phyloP scores from a whole-genome alignment of 1,140 invertebrate species.

The Temnothorax longispinosus region DNA sequence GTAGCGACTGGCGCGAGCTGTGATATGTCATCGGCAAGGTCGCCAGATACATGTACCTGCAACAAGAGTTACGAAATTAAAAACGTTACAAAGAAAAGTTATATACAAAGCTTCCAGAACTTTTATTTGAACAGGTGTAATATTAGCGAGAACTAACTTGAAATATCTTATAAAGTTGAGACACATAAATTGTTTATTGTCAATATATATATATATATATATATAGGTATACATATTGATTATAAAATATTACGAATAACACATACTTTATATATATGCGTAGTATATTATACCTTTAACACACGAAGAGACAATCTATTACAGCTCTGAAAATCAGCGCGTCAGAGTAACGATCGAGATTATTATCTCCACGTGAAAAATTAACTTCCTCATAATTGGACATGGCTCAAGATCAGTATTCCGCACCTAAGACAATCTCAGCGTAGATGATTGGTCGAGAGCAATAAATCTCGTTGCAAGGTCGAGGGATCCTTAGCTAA shows the following conservation, averaged over 20 bases:
- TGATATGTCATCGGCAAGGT: slow-evolving; percentile 3
- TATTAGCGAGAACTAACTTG: neutral
- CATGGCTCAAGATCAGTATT: slow-evolving; percentile 23
- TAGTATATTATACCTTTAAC: neutral
- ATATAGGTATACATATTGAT: neutral
- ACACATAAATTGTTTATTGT: neutral
- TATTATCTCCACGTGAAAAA: slow-evolving; percentile 17
- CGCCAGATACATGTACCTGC: neutral
- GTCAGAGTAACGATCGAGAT: slow-evolving; percentile 2
- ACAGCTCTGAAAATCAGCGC: slow-evolving; percentile 4
- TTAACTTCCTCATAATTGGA: slow-evolving; percentile 48
- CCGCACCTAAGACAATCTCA: slow-evolving; percentile 7
- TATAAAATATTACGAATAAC: neutral
- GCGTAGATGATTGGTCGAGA: slow-evolving; percentile 43
- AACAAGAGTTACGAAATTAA: slow-evolving; percentile 17
- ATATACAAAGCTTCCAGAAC: neutral
- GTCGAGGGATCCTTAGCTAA: neutral
- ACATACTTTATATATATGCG: neutral
- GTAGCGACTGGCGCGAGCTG: neutral
- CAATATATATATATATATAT: neutral
- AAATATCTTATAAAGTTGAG: neutral
- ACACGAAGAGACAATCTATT: neutral
- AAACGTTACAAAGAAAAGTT: slow-evolving; percentile 13
- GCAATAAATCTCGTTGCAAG: slow-evolving; percentile 53
- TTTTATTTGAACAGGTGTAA: neutral